Percentiles rank a stretch among this genome's conserved stretches.
phyloP scores from a whole-genome alignment of 2,888 invertebrate genomes.

The Epistrophella euchroma region DNA sequence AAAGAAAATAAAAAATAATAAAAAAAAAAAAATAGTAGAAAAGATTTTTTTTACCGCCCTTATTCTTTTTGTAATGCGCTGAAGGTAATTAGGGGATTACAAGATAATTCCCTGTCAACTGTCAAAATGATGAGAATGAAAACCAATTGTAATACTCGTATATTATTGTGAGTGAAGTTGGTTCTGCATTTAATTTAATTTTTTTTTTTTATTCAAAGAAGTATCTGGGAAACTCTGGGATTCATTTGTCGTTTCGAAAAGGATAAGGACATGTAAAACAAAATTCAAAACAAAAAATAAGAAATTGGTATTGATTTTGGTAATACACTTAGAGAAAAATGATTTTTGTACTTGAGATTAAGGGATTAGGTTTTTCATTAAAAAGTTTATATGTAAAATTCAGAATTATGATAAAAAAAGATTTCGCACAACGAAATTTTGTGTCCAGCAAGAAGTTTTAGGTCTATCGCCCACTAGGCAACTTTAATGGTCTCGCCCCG shows the following conservation, averaged over 20 bases:
- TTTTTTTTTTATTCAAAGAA: not conserved
- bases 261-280: not conserved
- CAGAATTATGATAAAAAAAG: no score
- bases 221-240: not conserved
- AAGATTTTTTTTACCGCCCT: conserved; percentile 57
- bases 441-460: no score
- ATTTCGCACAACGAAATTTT: no score
- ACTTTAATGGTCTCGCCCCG: no score
- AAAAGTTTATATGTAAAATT: no score
- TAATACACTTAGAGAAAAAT: not conserved
- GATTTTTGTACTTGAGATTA: not conserved
- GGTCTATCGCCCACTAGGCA: no score
- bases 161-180: not conserved
- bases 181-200: not conserved
- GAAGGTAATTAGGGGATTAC: conserved; percentile 68
- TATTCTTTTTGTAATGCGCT: conserved; percentile 50
- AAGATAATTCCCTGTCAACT: conserved; percentile 52
- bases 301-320: not conserved
- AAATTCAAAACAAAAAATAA: not conserved
- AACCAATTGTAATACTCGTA: conserved; percentile 5
- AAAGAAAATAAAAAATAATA: conserved; percentile 18
- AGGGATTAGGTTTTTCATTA: not conserved
- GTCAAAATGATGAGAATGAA: conserved; percentile 24
- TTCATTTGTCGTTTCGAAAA: not conserved
- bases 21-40: conserved; percentile 25